Evolutionary conservation across 2,797 vertebrate species (phyloP), one percentile per base, ranked within the genome.

Genomic region (Myioborus melanocephalus): DNA sequence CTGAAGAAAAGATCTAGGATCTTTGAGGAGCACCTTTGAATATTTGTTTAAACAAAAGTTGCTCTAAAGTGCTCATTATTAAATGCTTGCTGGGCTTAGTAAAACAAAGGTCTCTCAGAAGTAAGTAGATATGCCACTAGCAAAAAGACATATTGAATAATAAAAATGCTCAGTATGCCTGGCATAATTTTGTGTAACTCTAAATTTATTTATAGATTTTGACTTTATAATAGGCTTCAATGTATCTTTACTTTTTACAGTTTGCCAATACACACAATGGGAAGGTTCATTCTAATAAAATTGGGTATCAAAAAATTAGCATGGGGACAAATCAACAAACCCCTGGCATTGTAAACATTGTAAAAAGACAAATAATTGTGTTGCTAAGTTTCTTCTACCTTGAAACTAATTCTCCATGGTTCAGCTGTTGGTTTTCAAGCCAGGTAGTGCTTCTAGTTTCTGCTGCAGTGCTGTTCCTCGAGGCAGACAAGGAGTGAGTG

Each of bases 91-190:
- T 85, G 85, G 82, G 85, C 63, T 96, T 94, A 94, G 61, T 95
- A 91, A 95, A 95, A 89, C 50, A 93, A 93, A 94, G 81, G 95
- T 97, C 81, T 96, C 93, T 96, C 70, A 59, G 91, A 95, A 96
- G 94, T 94, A 97, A 97, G 82, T 95, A 95, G 76, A 81, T 87
- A 93, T 35, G 85, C 94, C 96, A 97, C 57, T 53, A 97, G 95
- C 87, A 96, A 97, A 97, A 97, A 96, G 91, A 87, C 75, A 93
- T 94, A 93, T 77, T 96, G 94, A 98, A 97, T 97, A 97, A 97
- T 96, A 97, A 97, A 41, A 97, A 96, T 89, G 43, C 60, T 96
- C 87, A 82, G 41, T 84, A 78, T 91, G 57, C 75, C 60, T 83
- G 70, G 56, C 71, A 84, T 90, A 66, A 82, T 96, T 96, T 96